These are phyloP conservation scores for Neopelma chrysocephalum DNA, from an alignment of 2,797 vertebrate species.

Conservation along the genomic window DNA sequence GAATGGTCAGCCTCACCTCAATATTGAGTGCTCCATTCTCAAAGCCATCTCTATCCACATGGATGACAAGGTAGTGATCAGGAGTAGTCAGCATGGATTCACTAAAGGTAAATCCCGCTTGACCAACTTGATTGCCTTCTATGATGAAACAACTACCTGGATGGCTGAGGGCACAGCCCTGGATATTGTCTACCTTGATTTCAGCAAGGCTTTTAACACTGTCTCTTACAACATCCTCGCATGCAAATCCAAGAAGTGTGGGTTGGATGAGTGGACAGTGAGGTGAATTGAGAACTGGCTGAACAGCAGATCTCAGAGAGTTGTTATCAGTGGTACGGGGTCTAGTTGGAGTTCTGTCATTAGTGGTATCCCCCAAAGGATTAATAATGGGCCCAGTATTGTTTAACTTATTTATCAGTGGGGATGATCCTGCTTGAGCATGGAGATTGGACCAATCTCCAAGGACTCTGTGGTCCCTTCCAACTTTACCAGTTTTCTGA, in stretches of 20 bases:
- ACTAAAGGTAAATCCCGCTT: not conserved
- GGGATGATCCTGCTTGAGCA: not conserved
- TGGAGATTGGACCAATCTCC: not conserved
- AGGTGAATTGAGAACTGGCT: not conserved
- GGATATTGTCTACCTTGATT: not conserved
- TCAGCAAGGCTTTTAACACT: not conserved
- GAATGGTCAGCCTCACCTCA: not conserved
- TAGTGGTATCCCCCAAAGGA: too few relatives aligned
- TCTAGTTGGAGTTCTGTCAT: not conserved
- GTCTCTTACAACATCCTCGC: rapidly evolving
- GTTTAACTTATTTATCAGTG: not conserved
- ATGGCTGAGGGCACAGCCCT: not conserved
- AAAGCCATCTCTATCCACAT: not conserved
- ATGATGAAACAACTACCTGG: not conserved
- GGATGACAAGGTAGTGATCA: not conserved
- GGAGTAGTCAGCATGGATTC: not conserved
- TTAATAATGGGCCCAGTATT: not conserved
- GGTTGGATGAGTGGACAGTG: not conserved
- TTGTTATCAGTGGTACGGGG: not conserved
- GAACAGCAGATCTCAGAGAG: not conserved
- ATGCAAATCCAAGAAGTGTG: rapidly evolving
- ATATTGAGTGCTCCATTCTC: rapidly evolving
- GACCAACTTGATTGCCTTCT: not conserved
- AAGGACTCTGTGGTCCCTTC: not conserved
- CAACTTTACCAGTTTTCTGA: not conserved